These are phyloP conservation scores for Falco columbarius DNA, from an alignment of 2,797 vertebrate genomes.

Conservation along the genomic window DNA sequence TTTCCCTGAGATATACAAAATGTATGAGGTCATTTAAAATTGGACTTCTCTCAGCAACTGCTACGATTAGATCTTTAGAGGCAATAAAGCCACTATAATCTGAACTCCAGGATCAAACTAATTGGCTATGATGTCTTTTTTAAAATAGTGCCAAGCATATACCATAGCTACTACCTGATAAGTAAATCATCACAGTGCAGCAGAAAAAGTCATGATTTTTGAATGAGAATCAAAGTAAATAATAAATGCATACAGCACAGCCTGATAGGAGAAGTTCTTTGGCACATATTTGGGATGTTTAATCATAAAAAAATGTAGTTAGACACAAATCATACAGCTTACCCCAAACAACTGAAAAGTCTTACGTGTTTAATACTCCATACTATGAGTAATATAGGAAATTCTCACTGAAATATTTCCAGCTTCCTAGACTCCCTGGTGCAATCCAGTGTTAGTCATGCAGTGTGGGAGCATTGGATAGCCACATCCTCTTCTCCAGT, in stretches of 20 bases:
- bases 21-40: slow-evolving; percentile 24
- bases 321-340: background rate
- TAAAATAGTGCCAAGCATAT: background rate
- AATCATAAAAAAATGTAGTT: background rate
- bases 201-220: slow-evolving; percentile 6
- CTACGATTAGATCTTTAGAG: slow-evolving; percentile 37
- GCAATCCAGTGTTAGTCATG: background rate
- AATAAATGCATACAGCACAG: background rate
- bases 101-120: background rate
- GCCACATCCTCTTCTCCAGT: background rate
- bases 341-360: background rate
- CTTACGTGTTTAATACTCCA: background rate
- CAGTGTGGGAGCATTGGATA: background rate
- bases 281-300: background rate
- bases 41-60: background rate
- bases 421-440: background rate
- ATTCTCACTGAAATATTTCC: background rate
- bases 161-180: background rate
- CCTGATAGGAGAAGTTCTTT: background rate
- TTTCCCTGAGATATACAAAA: slow-evolving; percentile 19
- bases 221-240: slow-evolving; percentile 22
- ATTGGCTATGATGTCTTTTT: background rate
- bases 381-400: slow-evolving; percentile 34
- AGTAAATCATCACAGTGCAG: background rate
- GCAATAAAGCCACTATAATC: slow-evolving; percentile 20